These are phyloP conservation scores for Antrozous pallidus DNA, from an alignment of 2,797 vertebrate genomes.

Conservation along the genomic window DNA sequence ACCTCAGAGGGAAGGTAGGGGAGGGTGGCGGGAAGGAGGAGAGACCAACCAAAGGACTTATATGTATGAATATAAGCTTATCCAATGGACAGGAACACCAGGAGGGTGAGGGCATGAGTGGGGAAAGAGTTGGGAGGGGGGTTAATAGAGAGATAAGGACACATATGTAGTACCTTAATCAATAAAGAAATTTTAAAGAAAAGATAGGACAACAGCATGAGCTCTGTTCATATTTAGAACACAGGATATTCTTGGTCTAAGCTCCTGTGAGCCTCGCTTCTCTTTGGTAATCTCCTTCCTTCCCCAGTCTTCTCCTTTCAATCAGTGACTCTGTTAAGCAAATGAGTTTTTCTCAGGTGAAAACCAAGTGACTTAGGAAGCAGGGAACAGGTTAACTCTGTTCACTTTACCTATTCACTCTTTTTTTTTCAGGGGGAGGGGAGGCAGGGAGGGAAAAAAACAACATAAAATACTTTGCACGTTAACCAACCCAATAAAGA, in stretches of 20 bases:
- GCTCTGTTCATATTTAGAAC: background rate
- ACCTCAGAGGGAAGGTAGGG: too few species aligned
- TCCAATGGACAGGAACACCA: too few species aligned
- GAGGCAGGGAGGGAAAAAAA: background rate
- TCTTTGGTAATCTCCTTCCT: background rate
- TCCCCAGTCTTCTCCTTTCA: constrained; percentile 12
- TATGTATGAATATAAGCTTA: too few species aligned
- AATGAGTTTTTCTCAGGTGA: constrained; percentile 6
- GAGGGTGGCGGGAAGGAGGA: too few species aligned
- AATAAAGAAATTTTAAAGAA: too few species aligned
- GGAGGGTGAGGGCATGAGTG: too few species aligned
- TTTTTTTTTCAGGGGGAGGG: background rate
- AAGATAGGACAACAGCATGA: background rate
- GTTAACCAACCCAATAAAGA: background rate
- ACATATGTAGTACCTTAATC: too few species aligned
- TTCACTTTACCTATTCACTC: background rate
- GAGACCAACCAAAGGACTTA: too few species aligned
- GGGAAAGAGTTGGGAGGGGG: too few species aligned
- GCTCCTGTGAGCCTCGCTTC: background rate
- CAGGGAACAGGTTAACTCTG: background rate
- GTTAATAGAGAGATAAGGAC: too few species aligned
- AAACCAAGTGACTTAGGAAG: background rate
- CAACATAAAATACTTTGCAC: background rate
- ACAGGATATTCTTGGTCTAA: background rate
- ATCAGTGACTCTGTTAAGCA: background rate